A percentile compares a stretch with the other conserved stretches of the same genome.
These are phyloP conservation scores for Cataglyphis hispanica DNA, from an alignment of 1,140 invertebrate species.

Conservation along the genomic window DNA sequence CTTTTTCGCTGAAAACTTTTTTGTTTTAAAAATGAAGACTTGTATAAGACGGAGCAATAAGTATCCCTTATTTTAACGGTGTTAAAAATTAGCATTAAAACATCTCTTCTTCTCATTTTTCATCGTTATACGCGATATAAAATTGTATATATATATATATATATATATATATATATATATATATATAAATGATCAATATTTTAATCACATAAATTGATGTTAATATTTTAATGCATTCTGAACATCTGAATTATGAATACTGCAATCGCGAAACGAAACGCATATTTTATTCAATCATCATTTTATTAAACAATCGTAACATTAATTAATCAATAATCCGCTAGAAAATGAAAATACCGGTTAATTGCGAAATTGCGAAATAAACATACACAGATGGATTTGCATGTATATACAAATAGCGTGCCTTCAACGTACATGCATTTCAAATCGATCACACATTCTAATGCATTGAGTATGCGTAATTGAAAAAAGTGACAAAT, in stretches of 20 bases:
- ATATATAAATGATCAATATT: slow-evolving; percentile 36
- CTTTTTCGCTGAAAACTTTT: background rate
- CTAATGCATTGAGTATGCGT: background rate
- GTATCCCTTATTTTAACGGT: background rate
- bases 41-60: background rate
- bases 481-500: background rate
- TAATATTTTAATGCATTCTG: slow-evolving; percentile 19
- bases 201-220: slow-evolving; percentile 26
- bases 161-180: background rate
- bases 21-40: background rate
- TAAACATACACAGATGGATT: slow-evolving; percentile 24
- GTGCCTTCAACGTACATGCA: background rate
- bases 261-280: slow-evolving; percentile 14
- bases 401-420: background rate
- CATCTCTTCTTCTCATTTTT: slow-evolving; percentile 8
- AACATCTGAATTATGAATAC: slow-evolving; percentile 38
- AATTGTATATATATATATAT: background rate
- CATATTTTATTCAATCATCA: slow-evolving; percentile 40
- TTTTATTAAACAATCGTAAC: slow-evolving; percentile 56
- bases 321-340: slow-evolving; percentile 53
- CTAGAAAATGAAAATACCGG: slow-evolving; percentile 45
- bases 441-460: background rate
- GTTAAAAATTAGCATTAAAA: slow-evolving; percentile 5
- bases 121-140: background rate
- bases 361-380: slow-evolving; percentile 51